Conservation (phyloP, 2,797 vertebrate genomes). For the Mionectes olivaceus region DNA sequence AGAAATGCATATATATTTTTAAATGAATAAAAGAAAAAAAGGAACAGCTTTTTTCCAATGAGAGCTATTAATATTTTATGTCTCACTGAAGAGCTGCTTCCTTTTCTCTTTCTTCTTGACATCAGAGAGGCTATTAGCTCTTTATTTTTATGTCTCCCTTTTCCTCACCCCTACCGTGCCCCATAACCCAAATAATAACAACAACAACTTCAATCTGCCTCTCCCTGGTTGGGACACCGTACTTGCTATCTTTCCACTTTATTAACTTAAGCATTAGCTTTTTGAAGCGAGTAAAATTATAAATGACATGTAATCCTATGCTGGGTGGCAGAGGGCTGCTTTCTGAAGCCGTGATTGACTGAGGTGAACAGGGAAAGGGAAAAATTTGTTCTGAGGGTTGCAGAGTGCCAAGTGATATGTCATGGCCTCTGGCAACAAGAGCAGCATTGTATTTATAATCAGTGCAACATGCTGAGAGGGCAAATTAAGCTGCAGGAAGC, state of each 20-base stretch:
- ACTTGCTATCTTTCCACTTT: conserved; percentile 65
- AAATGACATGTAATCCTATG: conserved; percentile 61
- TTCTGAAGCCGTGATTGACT: conserved; percentile 44
- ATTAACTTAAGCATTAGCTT: conserved; percentile 70
- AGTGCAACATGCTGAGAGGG: conserved; percentile 59
- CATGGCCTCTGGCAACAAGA: conserved; percentile 54
- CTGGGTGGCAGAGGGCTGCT: conserved; percentile 53
- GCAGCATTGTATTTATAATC: conserved; percentile 66
- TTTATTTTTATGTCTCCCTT: conserved; percentile 40
- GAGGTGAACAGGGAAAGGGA: conserved; percentile 64
- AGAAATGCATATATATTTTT: neutral
- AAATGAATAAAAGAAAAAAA: neutral
- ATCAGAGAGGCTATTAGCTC: conserved; percentile 17
- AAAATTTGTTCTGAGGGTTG: conserved; percentile 49
- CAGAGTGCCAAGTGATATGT: conserved; percentile 51
- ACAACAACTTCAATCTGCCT: conserved; percentile 34
- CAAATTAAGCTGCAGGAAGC: conserved; percentile 55
- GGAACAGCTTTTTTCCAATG: neutral
- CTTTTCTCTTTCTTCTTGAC: conserved; percentile 21
- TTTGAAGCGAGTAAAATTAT: conserved; percentile 61
- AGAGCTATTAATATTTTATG: neutral
- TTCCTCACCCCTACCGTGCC: conserved; percentile 29
- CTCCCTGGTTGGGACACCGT: neutral
- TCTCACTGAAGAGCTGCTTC: neutral
- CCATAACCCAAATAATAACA: conserved; percentile 51